Conservation (phyloP, 2,113 vertebrate species). For the Craseonycteris thonglongyai region DNA sequence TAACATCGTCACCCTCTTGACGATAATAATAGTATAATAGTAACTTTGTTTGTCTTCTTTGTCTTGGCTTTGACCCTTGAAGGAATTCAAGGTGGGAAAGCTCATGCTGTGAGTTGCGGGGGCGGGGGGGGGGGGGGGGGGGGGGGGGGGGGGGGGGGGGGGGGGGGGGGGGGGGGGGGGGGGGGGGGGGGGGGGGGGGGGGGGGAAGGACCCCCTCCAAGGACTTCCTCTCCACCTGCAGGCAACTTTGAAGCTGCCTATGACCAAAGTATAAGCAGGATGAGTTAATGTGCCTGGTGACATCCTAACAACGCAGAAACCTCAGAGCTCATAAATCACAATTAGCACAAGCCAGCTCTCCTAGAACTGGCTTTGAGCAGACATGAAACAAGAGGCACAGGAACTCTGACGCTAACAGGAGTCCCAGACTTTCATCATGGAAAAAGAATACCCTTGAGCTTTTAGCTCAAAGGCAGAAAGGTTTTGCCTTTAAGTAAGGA, state of each 20-base stretch:
- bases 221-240: neutral
- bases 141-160: no score
- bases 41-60: neutral
- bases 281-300: neutral
- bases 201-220: neutral
- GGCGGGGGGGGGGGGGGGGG: no score
- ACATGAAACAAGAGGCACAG: neutral
- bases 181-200: no score
- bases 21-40: neutral
- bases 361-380: conserved; percentile 24
- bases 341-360: neutral
- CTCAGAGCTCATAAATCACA: neutral
- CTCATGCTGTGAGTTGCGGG: neutral
- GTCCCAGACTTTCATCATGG: neutral
- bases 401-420: neutral
- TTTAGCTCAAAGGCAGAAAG: neutral
- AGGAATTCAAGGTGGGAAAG: neutral
- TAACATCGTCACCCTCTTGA: neutral
- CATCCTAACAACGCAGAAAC: conserved; percentile 26
- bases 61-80: neutral
- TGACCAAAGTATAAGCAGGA: neutral
- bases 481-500: conserved; percentile 14
- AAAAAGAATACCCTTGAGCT: neutral
- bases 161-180: no score
- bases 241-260: conserved; percentile 5